Evolutionary conservation across 92 coral and sea anemone species (phyloP), one percentile per base, ranked within the genome.

Genomic region (Blastomussa wellsi): DNA sequence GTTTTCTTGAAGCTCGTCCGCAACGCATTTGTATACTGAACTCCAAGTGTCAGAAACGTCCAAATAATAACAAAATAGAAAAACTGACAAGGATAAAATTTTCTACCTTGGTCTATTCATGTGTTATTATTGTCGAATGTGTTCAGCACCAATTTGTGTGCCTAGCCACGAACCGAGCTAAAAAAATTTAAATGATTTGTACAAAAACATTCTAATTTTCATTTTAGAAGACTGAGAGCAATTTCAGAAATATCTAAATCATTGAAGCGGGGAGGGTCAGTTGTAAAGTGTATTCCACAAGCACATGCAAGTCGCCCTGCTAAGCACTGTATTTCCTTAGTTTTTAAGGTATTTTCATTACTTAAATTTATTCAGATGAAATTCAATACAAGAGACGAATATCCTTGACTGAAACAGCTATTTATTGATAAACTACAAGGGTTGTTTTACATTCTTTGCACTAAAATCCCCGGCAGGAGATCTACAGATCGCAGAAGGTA

Each of bases 351-450:
- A 64, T 80, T 66, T 44, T 66, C 38, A 79, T 79, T 38, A 38
- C 74, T 42, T 67, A 67, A 67, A 80, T 80, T 38, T 80, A 66
- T 80, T 66, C 84, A 80, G 74, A 31, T 80, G 84, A 80, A 80
- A 80, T 67, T 31, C 60, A 72, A 80, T 80, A 80, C 75, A 67
- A 24, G 71, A 67, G 2, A 32, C 64, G 51, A 66, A 32, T 53
- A 57, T 29, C 64, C 32, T 47, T 32, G 59, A n/a, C 75, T 41
- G 42, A 31, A 80, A 29, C 49, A 19, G 31, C 72, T 29, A 24
- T 15, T 59, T 31, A 66, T 65, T 32, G 31, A 29, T 52, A 57
- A 48, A 19, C 41, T 31, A 28, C 74, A 66, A 80, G 62, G 44
- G 35, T 26, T 47, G 41, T 29, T 47, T 47, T 22, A 29, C 84